Percentiles rank a stretch among this genome's conserved stretches.
These are phyloP conservation scores for Gymnobelideus leadbeateri DNA, from an alignment of 2,113 vertebrate species.

Conservation along the genomic window DNA sequence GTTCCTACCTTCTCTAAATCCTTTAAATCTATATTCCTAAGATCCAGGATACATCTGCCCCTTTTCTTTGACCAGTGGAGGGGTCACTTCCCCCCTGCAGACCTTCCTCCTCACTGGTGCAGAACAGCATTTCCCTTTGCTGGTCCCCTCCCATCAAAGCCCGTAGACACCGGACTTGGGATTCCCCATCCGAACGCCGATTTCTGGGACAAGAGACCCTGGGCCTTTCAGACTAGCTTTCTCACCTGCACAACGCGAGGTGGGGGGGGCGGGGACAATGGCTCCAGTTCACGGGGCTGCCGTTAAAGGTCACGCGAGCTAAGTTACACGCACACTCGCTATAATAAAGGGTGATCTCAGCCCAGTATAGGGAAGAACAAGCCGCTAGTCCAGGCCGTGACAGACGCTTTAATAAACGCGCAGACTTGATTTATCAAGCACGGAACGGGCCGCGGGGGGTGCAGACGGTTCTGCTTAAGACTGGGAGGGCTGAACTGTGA, in stretches of 20 bases:
- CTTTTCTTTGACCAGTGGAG: neutral
- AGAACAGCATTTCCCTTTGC: neutral
- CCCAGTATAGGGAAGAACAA: neutral
- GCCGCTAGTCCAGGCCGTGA: neutral
- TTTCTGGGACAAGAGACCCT: neutral
- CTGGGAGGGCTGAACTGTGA: neutral
- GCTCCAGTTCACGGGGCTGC: neutral
- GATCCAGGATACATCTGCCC: neutral
- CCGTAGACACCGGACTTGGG: neutral
- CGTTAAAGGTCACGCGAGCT: neutral
- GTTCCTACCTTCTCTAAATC: neutral
- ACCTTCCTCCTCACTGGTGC: neutral
- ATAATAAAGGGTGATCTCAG: neutral
- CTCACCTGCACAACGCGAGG: too few species aligned
- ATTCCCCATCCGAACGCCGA: neutral
- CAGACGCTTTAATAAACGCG: neutral
- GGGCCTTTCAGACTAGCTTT: too few species aligned
- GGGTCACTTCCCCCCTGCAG: neutral
- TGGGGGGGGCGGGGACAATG: too few species aligned
- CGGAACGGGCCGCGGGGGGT: accelerated
- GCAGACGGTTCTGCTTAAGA: neutral
- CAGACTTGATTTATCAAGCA: neutral
- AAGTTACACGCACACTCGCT: too few species aligned
- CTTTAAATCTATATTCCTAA: neutral
- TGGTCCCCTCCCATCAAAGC: too few species aligned